Conservation (phyloP, 1,140 invertebrate species). For the Polypedilum pembai region DNA sequence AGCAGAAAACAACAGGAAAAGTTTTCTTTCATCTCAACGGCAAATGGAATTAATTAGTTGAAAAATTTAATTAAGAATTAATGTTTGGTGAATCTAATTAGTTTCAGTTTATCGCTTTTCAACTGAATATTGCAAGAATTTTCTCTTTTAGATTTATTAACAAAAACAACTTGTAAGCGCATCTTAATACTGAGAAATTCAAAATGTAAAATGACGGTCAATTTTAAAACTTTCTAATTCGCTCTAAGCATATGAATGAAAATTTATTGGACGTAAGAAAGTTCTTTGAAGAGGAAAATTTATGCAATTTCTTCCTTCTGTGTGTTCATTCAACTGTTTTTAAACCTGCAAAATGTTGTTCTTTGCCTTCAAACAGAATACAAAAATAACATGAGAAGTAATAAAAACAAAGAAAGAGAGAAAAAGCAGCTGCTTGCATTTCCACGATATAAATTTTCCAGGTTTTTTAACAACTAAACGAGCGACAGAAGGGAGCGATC, state of each 20-base stretch:
- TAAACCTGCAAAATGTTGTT: not conserved
- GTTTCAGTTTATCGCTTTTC: slow-evolving; percentile 12
- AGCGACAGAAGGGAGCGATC: not conserved
- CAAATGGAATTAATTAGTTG: not conserved
- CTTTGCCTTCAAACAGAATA: slow-evolving; percentile 10
- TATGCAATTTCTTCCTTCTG: not conserved
- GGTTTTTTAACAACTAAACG: slow-evolving; percentile 24
- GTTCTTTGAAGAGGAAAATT: not conserved
- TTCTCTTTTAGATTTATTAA: too few species aligned
- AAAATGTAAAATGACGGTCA: too few species aligned
- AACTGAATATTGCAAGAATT: not conserved
- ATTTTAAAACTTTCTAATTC: too few species aligned
- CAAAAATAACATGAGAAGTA: not conserved
- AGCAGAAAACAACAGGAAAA: not conserved
- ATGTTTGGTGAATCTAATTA: slow-evolving; percentile 1
- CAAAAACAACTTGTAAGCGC: too few species aligned
- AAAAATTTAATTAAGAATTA: slow-evolving; percentile 20
- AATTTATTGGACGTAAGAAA: not conserved
- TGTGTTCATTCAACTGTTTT: slow-evolving; percentile 20
- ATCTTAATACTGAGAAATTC: too few species aligned
- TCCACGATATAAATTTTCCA: slow-evolving; percentile 28
- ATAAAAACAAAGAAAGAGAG: slow-evolving; percentile 18
- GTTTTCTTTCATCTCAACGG: not conserved
- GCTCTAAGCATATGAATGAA: too few species aligned
- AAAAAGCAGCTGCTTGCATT: slow-evolving; percentile 21